Evolutionary conservation across 2,888 invertebrate genomes (phyloP), one percentile per base, ranked within the genome.

Genomic region (Ophion slaviceki): DNA sequence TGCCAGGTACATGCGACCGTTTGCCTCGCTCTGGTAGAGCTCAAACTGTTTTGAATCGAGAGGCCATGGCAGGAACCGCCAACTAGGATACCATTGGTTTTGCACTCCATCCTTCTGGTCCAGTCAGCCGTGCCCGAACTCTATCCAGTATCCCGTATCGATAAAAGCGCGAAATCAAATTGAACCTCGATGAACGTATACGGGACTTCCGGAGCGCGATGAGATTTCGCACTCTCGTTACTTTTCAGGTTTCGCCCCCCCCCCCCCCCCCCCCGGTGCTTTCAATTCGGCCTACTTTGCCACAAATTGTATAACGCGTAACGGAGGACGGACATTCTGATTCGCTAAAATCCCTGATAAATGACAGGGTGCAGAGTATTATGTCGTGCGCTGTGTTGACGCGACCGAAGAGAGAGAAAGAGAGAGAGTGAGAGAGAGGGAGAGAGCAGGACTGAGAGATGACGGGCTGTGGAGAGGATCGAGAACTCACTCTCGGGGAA

Each of bases 1-100:
- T 90, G 90, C 87, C 86, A 89, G 84, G 87, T 89, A 90, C 90
- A 91, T 88, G 62, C 7, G 90, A 88, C 89, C 88, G 89, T 90
- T 62, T 20, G 90, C 88, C 88, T 88, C 90, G 85, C 86, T 88
- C 87, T 88, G 88, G 90, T 90, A 87, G 88, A 86, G 20, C 68
- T 88, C 88, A 84, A 86, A 82, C 57, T 81, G 77, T 81, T 80
- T 70, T 10, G 62, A 61, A 66, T 64, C 45, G 62, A 57, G 20
- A 20, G 45, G 66, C 68, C 28, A 57, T 36, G 57, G 36, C 40
- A 45, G 45, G 45, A 64, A 82, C 86, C 84, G 86, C 87, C 11
- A 53, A 68, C 82, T 87, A 82, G 87, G 87, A 89, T 89, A 89
- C 89, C 89, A 89, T 89, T 88, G 90, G 89, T 91, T 90, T 89